Evolutionary conservation across 35 echinoderm and acorn worm species (phyloP).

Genomic region (Acanthaster planci): DNA sequence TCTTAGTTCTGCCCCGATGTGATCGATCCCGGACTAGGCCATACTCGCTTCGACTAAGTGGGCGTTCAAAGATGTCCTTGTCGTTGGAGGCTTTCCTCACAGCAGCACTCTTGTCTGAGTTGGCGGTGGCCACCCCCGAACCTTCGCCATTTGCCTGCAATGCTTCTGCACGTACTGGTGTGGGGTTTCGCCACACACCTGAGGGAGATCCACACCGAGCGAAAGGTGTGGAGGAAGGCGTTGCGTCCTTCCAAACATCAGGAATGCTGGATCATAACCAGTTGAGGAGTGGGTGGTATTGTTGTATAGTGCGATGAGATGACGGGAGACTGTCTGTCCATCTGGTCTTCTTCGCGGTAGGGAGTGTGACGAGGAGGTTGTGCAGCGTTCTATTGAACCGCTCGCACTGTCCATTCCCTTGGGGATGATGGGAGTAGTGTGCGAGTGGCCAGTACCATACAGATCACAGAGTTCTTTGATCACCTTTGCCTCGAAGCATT

Average conservation of each 20-base stretch:
- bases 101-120: background rate
- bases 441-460: background rate
- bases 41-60: background rate
- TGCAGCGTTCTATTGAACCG: constrained; percentile 51
- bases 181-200: background rate
- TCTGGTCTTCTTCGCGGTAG: constrained; percentile 32
- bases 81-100: background rate
- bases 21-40: background rate
- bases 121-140: background rate
- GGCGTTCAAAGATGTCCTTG: background rate
- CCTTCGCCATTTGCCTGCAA: background rate
- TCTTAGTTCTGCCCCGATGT: background rate
- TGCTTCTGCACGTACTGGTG: background rate
- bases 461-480: background rate
- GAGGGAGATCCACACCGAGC: background rate
- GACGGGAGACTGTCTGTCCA: constrained; percentile 50
- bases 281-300: constrained; percentile 47
- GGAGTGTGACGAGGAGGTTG: constrained; percentile 40
- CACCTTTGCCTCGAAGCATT: background rate
- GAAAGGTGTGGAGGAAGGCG: constrained; percentile 39
- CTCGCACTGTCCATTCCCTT: constrained; percentile 51
- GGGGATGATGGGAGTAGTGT: constrained; percentile 59
- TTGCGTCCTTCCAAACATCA: constrained; percentile 61
- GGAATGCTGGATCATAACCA: constrained; percentile 49
- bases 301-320: constrained; percentile 50